Percentiles rank a stretch among this genome's conserved stretches.
phyloP scores from a whole-genome alignment of 2,113 vertebrate genomes.

The Aleadryas rufinucha region DNA sequence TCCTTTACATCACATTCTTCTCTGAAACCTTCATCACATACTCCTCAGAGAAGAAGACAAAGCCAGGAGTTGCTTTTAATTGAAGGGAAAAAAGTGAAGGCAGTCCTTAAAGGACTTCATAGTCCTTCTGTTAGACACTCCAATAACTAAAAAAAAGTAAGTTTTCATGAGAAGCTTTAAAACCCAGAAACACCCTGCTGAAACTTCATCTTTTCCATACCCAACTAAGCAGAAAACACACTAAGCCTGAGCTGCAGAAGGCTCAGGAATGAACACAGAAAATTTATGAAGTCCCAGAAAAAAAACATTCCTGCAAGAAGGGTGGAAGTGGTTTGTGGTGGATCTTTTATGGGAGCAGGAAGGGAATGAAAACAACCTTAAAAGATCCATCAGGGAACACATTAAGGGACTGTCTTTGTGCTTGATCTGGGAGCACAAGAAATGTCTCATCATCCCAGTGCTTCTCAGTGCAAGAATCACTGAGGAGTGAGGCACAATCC shows the following conservation, averaged over 20 bases:
- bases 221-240: not conserved
- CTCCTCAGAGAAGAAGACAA: not conserved
- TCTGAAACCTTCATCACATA: not conserved
- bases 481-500: no score
- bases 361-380: not conserved
- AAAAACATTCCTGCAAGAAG: conserved; percentile 31
- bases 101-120: not conserved
- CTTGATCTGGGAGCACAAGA: not conserved
- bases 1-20: not conserved
- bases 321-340: not conserved
- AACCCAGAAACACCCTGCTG: not conserved
- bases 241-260: not conserved
- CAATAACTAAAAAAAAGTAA: not conserved
- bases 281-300: conserved; percentile 27
- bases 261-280: not conserved
- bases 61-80: not conserved
- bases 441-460: not conserved
- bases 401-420: not conserved
- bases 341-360: not conserved
- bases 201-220: conserved; percentile 13
- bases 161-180: not conserved
- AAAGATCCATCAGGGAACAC: not conserved
- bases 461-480: not conserved
- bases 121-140: not conserved
- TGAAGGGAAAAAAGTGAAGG: not conserved